A percentile compares a stretch with the other conserved stretches of the same genome.
phyloP scores from a whole-genome alignment of 1,140 invertebrate genomes.

The Drosophila carrolli region DNA sequence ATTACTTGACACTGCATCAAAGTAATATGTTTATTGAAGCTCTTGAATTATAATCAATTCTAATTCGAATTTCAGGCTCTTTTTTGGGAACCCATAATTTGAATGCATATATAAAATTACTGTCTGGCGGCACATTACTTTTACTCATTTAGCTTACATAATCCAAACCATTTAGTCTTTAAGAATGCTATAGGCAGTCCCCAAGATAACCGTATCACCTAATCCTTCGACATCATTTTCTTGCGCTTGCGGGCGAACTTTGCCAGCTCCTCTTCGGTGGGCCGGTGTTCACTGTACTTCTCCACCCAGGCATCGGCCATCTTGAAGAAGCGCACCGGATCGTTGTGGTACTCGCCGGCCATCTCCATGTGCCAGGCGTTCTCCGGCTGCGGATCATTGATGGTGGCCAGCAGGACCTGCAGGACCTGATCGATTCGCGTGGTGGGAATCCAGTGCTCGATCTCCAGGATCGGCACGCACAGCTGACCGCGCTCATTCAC shows the following conservation, averaged over 20 bases:
- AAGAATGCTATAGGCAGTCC: no score
- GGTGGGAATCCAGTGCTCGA: conserved; percentile 99
- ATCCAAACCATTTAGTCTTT: not conserved
- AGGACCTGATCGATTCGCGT: conserved; percentile 99
- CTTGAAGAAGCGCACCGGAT: conserved; percentile 98
- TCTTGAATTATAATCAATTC: no score
- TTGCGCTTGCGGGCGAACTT: conserved; percentile 40
- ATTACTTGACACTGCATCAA: no score
- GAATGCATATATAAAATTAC: no score
- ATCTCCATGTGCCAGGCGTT: conserved; percentile 97
- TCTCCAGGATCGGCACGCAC: conserved; percentile 97
- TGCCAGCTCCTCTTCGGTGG: conserved; percentile 86
- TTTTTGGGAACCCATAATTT: no score
- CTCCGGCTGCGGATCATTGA: conserved; percentile 99
- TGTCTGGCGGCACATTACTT: not conserved
- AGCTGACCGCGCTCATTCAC: conserved; percentile 99
- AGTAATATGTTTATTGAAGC: no score
- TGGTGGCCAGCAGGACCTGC: conserved; percentile 96
- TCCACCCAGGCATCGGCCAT: conserved; percentile 99
- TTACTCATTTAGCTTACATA: no score
- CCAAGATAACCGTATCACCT: not conserved
- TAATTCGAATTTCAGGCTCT: no score
- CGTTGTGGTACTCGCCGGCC: conserved; percentile 97
- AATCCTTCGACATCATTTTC: conserved; percentile 24
- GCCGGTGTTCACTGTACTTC: conserved; percentile 97